phyloP scores from a whole-genome alignment of 2,888 invertebrate genomes.

The Litoditis marina region DNA sequence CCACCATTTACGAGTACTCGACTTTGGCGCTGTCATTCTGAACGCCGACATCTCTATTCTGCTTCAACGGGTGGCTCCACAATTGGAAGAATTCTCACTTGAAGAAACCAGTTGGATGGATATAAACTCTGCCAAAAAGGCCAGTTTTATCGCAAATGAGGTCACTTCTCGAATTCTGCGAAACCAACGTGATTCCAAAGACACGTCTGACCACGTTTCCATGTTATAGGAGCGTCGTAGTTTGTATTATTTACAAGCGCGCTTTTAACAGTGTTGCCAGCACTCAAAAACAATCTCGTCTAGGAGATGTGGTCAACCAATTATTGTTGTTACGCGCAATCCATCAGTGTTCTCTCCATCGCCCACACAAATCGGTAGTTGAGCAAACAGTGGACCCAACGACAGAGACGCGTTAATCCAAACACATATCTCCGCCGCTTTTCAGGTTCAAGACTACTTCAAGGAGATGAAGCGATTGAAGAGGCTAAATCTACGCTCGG shows the following conservation, averaged over 20 bases:
- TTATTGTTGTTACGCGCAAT: too few species aligned
- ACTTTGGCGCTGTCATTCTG: constrained; percentile 29
- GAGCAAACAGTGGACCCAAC: too few species aligned
- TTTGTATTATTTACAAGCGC: too few species aligned
- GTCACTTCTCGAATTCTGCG: too few species aligned
- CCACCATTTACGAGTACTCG: constrained; percentile 17
- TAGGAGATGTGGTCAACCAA: too few species aligned
- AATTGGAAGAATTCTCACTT: constrained; percentile 24
- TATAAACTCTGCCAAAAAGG: constrained; percentile 7
- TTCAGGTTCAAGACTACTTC: constrained; percentile 21
- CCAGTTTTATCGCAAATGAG: not conserved
- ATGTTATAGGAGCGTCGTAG: too few species aligned
- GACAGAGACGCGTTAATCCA: not conserved
- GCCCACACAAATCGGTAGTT: too few species aligned
- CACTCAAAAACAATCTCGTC: too few species aligned
- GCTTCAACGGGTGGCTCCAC: constrained; percentile 15
- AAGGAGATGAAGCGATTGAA: constrained; percentile 13
- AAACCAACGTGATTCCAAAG: too few species aligned
- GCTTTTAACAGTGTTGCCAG: too few species aligned
- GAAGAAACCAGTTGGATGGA: constrained; percentile 37
- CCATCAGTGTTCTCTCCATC: too few species aligned
- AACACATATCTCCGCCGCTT: not conserved
- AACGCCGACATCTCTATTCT: constrained; percentile 23
- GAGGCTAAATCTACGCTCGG: constrained; percentile 23
- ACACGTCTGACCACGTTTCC: too few species aligned